Evolutionary conservation across 2,113 vertebrate genomes (phyloP), one percentile per base, ranked within the genome.

Genomic region (Typhlomys cinereus): DNA sequence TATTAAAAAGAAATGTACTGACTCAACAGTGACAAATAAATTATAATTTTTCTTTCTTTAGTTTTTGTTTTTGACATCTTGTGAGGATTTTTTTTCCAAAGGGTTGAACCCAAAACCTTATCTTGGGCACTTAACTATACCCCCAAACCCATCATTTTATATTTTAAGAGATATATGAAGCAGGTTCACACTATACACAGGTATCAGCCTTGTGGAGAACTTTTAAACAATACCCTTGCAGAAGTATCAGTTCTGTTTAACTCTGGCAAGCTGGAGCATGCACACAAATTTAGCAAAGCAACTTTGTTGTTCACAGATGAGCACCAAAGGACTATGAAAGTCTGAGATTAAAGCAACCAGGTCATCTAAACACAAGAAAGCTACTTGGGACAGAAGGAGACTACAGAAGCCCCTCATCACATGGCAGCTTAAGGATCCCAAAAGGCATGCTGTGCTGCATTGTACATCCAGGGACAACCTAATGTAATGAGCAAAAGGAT

Each of bases 1-100:
- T 97, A 95, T 79, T 96, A 95, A 97, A 97, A 96, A 21, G 97
- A 97, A 97, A 95, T 96, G 96, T 76, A 91, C 95, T 88, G 96
- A 67, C 92, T 96, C 94, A 97, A 97, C 96, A 59, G 96, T 52
- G 93, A 95, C 81, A 97, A 93, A 83, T 93, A 95, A 96, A 96
- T 71, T 94, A 96, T 93, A 97, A 97, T 94, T 82, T 21, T 64
- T 34, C n/a, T 64, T 34, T 13, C 11, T n/a, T 82, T 64, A 46
- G 41, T 29, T 44, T 80, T 80, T 29, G 36, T 61, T 61, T 81
- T 74, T 70, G 6, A 18, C 18, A 41, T 48, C 64, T 17, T 48
- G 39, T 11, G 11, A 59, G 25, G 7, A 4, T 29, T 81, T 34
- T 48, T 29, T 20, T n/a, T n/a, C n/a, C n/a, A n/a, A n/a, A n/a